phyloP scores from a whole-genome alignment of 2,797 vertebrate genomes.

The Spatula versicolor region DNA sequence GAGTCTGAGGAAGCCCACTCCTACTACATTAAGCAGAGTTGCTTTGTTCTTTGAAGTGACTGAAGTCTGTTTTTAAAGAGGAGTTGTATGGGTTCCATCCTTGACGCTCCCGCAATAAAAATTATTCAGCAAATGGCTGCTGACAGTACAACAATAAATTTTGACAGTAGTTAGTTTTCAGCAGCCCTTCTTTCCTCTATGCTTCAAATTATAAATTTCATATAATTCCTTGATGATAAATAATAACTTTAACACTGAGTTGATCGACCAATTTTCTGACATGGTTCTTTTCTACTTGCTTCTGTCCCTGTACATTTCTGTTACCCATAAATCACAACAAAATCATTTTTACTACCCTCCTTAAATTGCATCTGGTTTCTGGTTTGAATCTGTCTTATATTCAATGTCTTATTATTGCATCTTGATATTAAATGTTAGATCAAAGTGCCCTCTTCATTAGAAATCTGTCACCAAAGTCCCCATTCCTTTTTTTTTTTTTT shows the following conservation, averaged over 20 bases:
- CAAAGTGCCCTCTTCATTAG: neutral
- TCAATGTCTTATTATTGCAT: neutral
- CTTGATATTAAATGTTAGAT: neutral
- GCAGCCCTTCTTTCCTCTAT: neutral
- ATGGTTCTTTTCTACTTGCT: neutral
- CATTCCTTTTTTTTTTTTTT: neutral
- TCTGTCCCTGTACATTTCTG: neutral
- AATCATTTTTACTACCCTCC: neutral
- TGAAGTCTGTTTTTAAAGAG: neutral
- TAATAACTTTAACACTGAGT: neutral
- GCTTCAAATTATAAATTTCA: neutral
- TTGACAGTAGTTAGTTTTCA: neutral
- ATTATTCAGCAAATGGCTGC: neutral
- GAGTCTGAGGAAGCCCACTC: neutral
- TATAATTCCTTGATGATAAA: neutral
- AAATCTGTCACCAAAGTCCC: neutral
- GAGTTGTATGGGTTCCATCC: neutral
- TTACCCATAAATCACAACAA: neutral
- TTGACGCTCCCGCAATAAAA: neutral
- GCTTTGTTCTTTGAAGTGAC: neutral
- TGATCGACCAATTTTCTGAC: neutral
- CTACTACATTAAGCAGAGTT: neutral
- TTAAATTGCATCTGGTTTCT: neutral
- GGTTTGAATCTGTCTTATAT: neutral
- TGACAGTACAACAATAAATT: neutral